Evolutionary conservation across 2,888 invertebrate genomes (phyloP).

Genomic region (Drosophila atripex): DNA sequence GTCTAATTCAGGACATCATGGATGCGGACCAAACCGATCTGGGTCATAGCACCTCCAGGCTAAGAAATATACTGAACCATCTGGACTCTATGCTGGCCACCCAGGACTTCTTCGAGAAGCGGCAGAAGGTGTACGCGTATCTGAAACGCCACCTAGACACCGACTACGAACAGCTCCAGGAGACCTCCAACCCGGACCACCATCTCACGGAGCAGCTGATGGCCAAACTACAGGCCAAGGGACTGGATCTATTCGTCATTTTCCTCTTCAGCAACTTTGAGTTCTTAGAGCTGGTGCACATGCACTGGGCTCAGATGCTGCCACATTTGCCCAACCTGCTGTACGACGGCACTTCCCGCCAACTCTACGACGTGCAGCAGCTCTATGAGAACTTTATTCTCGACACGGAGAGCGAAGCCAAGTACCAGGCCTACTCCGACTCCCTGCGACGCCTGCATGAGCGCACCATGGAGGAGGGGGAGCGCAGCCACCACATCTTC

Average conservation of each 20-base stretch:
- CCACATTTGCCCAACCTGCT: conserved; percentile 52
- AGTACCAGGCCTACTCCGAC: conserved; percentile 70
- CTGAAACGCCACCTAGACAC: conserved; percentile 61
- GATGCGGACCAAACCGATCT: conserved; percentile 58
- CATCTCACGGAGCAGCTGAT: conserved; percentile 64
- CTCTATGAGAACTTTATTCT: conserved; percentile 71
- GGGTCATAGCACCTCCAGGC: conserved; percentile 27
- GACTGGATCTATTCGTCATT: conserved; percentile 75
- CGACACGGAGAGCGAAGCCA: conserved; percentile 72
- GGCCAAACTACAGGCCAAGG: conserved; percentile 68
- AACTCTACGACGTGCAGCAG: conserved; percentile 64
- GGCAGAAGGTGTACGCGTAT: conserved; percentile 74
- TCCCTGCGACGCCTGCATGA: conserved; percentile 62
- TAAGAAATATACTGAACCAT: conserved; percentile 65
- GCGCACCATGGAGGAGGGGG: conserved; percentile 57
- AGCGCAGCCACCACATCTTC: conserved; percentile 68
- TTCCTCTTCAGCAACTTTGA: conserved; percentile 81
- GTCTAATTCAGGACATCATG: conserved; percentile 70
- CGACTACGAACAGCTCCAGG: conserved; percentile 59
- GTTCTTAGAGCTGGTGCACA: conserved; percentile 74
- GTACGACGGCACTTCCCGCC: conserved; percentile 53
- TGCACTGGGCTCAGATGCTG: conserved; percentile 67
- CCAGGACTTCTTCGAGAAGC: conserved; percentile 74
- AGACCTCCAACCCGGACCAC: conserved; percentile 39
- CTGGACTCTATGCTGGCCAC: conserved; percentile 64